Base-by-base conservation (phyloP, 2,888 invertebrate genomes). In the Limenitis camilla region DNA sequence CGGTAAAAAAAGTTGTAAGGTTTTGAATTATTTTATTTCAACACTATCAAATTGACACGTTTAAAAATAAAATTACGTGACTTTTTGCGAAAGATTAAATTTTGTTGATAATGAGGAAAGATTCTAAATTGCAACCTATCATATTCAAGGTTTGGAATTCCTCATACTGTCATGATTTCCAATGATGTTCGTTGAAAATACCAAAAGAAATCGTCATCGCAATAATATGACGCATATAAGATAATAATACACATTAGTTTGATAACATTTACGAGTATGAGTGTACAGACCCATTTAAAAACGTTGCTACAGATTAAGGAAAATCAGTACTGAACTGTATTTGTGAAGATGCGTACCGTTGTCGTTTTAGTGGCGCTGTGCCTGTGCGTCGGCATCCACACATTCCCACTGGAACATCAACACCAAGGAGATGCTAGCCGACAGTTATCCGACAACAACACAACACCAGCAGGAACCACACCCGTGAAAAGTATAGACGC, bases 271-370 rank as follows among this genome's bases (percentile, higher is more conserved):
- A 29, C 48, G 46, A 33, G 1, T 39, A 10, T 31, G 50, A 58
- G 53, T 55, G 58, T 58, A 58, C 50, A 3, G 6, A 43, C 59
- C 55, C 58, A 60, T 60, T 59, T 70, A 67, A 64, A 68, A 61
- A 61, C 44, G 36, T 47, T 49, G 46, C 28, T 29, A 58, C 52
- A 56, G 47, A 47, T 52, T 38, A 49, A 51, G 56, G 53, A 50
- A 55, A 58, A 54, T 58, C 66, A 68, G 66, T 69, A 42, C 43
- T 30, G 48, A 45, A 56, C 38, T 46, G 38, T 52, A 47, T 39
- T 40, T 44, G 43, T 39, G 39, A 59, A 55, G 35, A 64, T 67
- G 65, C 48, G 43, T 40, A 54, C 49, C 35, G 40, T 51, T 11
- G 9, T 56, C 40, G 49, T 36, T 8, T 10, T 61, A 42, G 27